These are phyloP conservation scores for Bostrychus sinensis DNA, from an alignment of 2,113 vertebrate genomes.

Conservation along the genomic window DNA sequence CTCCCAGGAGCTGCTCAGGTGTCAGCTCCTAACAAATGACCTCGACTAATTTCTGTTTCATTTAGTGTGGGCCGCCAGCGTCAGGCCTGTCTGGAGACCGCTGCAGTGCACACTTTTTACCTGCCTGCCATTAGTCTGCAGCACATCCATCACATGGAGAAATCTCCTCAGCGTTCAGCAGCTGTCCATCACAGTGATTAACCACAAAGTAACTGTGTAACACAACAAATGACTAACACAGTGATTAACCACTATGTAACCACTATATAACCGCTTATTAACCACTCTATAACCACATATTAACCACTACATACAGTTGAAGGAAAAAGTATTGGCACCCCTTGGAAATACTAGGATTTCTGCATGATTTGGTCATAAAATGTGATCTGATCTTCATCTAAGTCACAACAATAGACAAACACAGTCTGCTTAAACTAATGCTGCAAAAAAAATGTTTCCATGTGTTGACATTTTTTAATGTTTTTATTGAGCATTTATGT, in stretches of 20 bases:
- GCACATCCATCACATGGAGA: conserved; percentile 52
- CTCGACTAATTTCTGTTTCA: conserved; percentile 71
- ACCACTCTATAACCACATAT: too few relatives aligned
- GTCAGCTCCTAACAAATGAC: conserved; percentile 72
- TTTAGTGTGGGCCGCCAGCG: conserved; percentile 64
- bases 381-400: too few relatives aligned
- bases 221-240: conserved; percentile 39
- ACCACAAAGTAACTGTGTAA: conserved; percentile 8
- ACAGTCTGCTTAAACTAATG: too few relatives aligned
- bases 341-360: too few relatives aligned
- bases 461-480: too few relatives aligned
- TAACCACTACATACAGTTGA: too few relatives aligned
- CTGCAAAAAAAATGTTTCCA: too few relatives aligned
- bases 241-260: conserved; percentile 40
- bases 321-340: too few relatives aligned
- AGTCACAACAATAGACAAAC: too few relatives aligned
- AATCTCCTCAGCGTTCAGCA: conserved; percentile 32
- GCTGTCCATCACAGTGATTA: conserved; percentile 55
- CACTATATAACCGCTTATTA: too few relatives aligned
- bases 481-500: too few relatives aligned
- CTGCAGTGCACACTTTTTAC: not conserved
- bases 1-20: conserved; percentile 66
- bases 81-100: conserved; percentile 31
- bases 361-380: too few relatives aligned
- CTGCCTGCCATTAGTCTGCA: conserved; percentile 40